A percentile compares a stretch with the other conserved stretches of the same genome.
Conservation (phyloP, 2,888 invertebrate species). For the Escarpia spicata region DNA sequence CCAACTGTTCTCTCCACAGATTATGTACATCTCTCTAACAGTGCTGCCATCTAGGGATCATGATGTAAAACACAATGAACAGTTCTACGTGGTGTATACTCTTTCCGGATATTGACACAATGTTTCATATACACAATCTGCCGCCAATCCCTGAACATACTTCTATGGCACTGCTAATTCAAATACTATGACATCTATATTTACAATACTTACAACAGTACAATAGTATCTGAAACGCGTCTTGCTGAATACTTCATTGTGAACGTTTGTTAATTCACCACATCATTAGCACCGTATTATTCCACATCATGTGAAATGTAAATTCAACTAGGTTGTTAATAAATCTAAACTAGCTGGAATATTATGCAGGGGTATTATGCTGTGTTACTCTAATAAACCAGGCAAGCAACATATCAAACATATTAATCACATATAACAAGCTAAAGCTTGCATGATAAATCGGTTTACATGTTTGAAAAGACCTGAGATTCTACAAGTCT, state of each 20-base stretch:
- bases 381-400: not conserved
- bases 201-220: constrained; percentile 10
- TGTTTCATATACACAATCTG: not conserved
- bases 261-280: not conserved
- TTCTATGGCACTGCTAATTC: not conserved
- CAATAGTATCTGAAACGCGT: not conserved
- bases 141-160: not conserved
- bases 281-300: not conserved
- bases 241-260: not conserved
- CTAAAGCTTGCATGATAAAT: not conserved
- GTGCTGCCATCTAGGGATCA: not conserved
- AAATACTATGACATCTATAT: not conserved
- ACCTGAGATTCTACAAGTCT: not conserved
- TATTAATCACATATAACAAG: not conserved
- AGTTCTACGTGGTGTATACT: not conserved
- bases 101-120: not conserved
- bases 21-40: not conserved
- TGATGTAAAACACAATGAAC: not conserved
- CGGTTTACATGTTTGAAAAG: not conserved
- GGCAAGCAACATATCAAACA: not conserved
- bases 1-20: not conserved
- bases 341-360: not conserved
- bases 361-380: constrained; percentile 5
- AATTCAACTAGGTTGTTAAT: not conserved
- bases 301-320: not conserved